Percentiles rank a stretch among this genome's conserved stretches.
Evolutionary conservation across 2,888 invertebrate species (phyloP).

Genomic region (Caenorhabditis sulstoni): DNA sequence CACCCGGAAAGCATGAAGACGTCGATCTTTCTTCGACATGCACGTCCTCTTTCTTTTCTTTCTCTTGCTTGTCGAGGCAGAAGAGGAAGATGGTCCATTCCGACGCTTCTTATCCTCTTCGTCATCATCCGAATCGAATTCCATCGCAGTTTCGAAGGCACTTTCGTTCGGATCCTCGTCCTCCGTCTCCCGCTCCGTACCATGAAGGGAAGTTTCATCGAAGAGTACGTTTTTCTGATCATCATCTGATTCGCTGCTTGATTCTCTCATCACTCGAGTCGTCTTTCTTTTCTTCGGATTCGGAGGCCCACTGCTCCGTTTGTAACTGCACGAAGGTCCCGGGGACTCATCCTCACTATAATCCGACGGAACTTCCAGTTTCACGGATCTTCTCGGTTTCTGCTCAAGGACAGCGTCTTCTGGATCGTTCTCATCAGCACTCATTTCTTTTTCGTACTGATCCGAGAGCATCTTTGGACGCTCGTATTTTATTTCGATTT

Average conservation of each 20-base stretch:
- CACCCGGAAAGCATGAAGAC: constrained; percentile 32
- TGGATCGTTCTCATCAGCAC: constrained; percentile 45
- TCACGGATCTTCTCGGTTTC: constrained; percentile 4
- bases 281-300: constrained; percentile 28
- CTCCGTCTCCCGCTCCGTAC: constrained; percentile 34
- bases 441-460: constrained; percentile 38
- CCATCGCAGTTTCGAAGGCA: constrained; percentile 24
- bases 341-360: constrained; percentile 32
- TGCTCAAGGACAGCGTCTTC: neutral
- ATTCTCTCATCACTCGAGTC: constrained; percentile 28
- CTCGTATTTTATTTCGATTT: constrained; percentile 43
- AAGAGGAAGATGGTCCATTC: neutral
- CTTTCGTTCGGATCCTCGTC: constrained; percentile 41
- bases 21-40: constrained; percentile 46
- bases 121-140: constrained; percentile 28
- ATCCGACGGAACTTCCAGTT: constrained; percentile 19
- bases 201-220: constrained; percentile 14
- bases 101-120: constrained; percentile 19
- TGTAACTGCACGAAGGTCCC: constrained; percentile 33
- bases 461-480: constrained; percentile 22
- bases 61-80: constrained; percentile 2
- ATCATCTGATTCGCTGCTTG: constrained; percentile 43
- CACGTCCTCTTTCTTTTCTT: constrained; percentile 35
- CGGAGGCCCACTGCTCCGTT: constrained; percentile 8
- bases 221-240: constrained; percentile 18